Base-by-base conservation (phyloP, 2,797 vertebrate species). In the Cirrhinus mrigala region DNA sequence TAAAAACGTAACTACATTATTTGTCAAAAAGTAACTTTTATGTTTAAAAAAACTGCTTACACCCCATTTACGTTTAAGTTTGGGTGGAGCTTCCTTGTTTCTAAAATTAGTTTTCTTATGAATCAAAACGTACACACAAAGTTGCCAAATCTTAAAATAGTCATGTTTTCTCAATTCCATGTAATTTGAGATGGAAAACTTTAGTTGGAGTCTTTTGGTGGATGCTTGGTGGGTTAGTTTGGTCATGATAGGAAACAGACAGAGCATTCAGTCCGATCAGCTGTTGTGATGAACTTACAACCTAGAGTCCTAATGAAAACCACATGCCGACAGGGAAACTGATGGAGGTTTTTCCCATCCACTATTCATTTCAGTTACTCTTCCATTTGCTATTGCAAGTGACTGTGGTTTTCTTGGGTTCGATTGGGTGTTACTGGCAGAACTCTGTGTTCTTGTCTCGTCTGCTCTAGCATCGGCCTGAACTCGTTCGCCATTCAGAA, bases 301-400 rank as follows among this genome's bases (percentile, higher is more conserved):
- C 54, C 66, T 40, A 12, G 22, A 80, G 86, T 70, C 60, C 56
- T 52, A 62, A 84, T 68, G 50, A 76, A 87, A 79, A 44, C 86
- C 77, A 73, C 86, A 84, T 84, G 77, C 52, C 50, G 81, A 77
- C 46, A 83, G 20, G 80, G 79, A 73, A 75, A 54, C 46, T 75
- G 50, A 75, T 71, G 76, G 68, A 84, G 56, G 11, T n/a, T 85
- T 52, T 69, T 33, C 70, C 46, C 84, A 60, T 58, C 62, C 29
- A n/a, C 29, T 78, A 56, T 64, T 64, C 33, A 70, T 81, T 81
- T 69, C 76, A 79, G 78, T 75, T 83, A 76, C 58, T 66, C 58
- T 40, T 76, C 50, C 56, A 46, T 66, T 71, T 79, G 76, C 85
- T 70, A 62, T 87, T 82, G 79, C 66, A 62, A 70, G 69, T 64